Percentiles rank a stretch among this genome's conserved stretches.
Conservation (phyloP, 2,797 vertebrate genomes). For the Coregonus ussuriensis region DNA sequence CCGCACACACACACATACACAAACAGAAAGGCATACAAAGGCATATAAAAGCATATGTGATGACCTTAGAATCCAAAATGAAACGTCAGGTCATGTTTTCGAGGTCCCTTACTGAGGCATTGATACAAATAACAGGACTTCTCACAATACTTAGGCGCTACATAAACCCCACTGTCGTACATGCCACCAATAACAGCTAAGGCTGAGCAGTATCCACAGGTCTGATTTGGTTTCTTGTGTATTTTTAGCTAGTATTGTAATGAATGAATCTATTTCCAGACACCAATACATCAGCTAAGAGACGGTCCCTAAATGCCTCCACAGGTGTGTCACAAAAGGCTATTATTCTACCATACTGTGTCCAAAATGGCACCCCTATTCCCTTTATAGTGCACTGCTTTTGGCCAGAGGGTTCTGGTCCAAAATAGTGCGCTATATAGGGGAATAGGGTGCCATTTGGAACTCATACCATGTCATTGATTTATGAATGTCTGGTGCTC, state of each 20-base stretch:
- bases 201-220: not conserved
- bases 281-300: not conserved
- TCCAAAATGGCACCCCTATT: not conserved
- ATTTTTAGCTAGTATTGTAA: not conserved
- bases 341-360: not conserved
- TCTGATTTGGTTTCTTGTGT: not conserved
- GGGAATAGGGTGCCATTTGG: too few species aligned
- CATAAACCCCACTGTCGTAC: not conserved
- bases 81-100: not conserved
- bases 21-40: not conserved
- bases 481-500: not conserved
- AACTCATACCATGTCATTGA: not conserved
- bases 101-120: not conserved
- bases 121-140: not conserved
- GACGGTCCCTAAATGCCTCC: not conserved
- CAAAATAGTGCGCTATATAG: too few species aligned
- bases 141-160: not conserved
- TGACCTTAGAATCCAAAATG: not conserved
- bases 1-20: slow-evolving; percentile 8
- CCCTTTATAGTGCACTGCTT: not conserved
- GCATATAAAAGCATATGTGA: too few species aligned
- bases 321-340: not conserved
- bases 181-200: not conserved
- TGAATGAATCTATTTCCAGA: not conserved
- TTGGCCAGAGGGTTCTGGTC: too few species aligned